These are phyloP conservation scores for Phymastichus coffea DNA, from an alignment of 1,140 invertebrate genomes.

Conservation along the genomic window DNA sequence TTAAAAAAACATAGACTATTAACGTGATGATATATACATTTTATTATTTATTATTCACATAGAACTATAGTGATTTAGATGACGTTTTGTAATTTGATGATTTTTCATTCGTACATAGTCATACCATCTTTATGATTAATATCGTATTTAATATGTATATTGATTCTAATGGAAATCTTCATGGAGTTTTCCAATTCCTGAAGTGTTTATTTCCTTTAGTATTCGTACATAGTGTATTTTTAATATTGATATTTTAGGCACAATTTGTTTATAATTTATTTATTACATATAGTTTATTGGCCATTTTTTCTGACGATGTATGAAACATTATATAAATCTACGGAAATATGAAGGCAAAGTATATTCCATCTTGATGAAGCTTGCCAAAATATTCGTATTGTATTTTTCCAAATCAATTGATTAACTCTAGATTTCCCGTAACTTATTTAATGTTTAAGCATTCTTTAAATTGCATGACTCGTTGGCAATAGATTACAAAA, in stretches of 20 bases:
- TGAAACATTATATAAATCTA: too few species aligned
- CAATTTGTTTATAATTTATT: constrained; percentile 34
- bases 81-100: not conserved
- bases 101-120: not conserved
- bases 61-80: constrained; percentile 12
- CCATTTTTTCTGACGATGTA: not conserved
- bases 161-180: constrained; percentile 7
- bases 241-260: constrained; percentile 35
- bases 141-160: constrained; percentile 1
- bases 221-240: constrained; percentile 22
- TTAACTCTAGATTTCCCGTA: too few species aligned
- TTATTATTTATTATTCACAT: constrained; percentile 21
- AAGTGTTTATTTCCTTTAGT: not conserved
- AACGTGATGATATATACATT: constrained; percentile 24
- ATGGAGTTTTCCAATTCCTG: constrained; percentile 6
- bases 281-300: constrained; percentile 8
- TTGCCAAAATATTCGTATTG: too few species aligned
- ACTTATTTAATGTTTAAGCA: too few species aligned
- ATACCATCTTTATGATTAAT: too few species aligned
- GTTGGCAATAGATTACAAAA: too few species aligned
- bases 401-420: too few species aligned
- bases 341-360: too few species aligned
- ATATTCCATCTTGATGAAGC: too few species aligned
- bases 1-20: not conserved
- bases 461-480: too few species aligned